A percentile compares a stretch with the other conserved stretches of the same genome.
Evolutionary conservation across 2,113 vertebrate species (phyloP).

Genomic region (Hiodon tergisus): DNA sequence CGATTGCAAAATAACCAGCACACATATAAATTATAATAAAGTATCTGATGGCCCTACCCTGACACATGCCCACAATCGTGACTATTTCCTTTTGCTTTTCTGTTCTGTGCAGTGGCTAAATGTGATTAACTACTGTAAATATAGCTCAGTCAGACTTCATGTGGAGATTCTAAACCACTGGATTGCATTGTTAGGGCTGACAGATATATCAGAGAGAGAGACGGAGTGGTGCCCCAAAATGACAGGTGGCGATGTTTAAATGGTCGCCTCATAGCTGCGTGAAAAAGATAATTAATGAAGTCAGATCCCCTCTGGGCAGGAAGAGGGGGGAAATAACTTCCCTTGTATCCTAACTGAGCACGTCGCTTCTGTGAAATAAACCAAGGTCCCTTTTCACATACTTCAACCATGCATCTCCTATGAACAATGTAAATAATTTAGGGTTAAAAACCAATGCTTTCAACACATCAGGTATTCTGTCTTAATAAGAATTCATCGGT

Average conservation of each 20-base stretch:
- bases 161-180: conserved; percentile 13
- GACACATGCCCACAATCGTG: too few species aligned
- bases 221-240: conserved; percentile 52
- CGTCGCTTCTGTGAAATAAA: not conserved
- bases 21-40: too few species aligned
- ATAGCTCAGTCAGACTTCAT: too few species aligned
- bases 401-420: not conserved
- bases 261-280: conserved; percentile 36
- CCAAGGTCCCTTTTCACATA: not conserved
- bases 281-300: conserved; percentile 53
- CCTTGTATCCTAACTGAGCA: too few species aligned
- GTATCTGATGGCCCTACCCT: too few species aligned
- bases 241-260: conserved; percentile 49
- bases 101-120: too few species aligned
- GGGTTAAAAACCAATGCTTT: not conserved
- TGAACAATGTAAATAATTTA: not conserved
- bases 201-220: conserved; percentile 55
- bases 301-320: conserved; percentile 18
- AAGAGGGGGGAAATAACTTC: too few species aligned
- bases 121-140: too few species aligned
- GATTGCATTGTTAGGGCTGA: conserved; percentile 49
- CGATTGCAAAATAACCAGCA: too few species aligned
- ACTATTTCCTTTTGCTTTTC: too few species aligned
- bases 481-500: too few species aligned
- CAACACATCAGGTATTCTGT: not conserved